Percentiles rank a stretch among this genome's conserved stretches.
phyloP scores from a whole-genome alignment of 2,113 vertebrate genomes.

The Onychorhynchus coronatus region DNA sequence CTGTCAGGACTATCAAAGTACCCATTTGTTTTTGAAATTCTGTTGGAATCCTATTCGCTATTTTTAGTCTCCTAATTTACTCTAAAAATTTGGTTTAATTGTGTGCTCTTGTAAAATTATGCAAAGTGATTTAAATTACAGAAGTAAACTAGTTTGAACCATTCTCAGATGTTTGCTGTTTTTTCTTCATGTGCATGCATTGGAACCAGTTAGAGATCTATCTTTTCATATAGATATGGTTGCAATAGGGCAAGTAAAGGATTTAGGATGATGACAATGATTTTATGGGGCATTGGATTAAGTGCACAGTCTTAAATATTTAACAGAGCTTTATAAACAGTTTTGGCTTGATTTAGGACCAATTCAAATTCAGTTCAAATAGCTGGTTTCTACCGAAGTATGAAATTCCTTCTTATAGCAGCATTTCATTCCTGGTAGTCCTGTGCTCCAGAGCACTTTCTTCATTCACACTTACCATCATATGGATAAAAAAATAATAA shows the following conservation, averaged over 20 bases:
- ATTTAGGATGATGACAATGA: background rate
- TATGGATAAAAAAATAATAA: background rate
- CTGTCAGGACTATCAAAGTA: background rate
- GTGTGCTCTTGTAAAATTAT: constrained; percentile 24
- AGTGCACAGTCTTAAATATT: background rate
- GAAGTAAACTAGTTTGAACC: background rate
- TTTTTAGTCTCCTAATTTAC: constrained; percentile 10
- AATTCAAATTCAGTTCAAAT: constrained; percentile 13
- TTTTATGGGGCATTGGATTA: background rate
- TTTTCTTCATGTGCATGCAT: background rate
- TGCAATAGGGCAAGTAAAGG: background rate
- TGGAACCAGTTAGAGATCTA: background rate
- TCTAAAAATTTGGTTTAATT: constrained; percentile 26
- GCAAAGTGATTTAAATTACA: background rate
- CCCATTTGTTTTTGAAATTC: background rate
- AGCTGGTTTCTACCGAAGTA: background rate
- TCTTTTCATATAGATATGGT: background rate
- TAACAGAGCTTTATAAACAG: background rate
- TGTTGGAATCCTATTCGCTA: background rate
- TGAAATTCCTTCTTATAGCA: background rate
- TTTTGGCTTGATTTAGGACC: background rate
- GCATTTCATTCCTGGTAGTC: background rate
- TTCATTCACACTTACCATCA: background rate
- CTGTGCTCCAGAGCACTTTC: background rate
- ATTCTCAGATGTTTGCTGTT: background rate